A percentile compares a stretch with the other conserved stretches of the same genome.
phyloP scores from a whole-genome alignment of 2,888 invertebrate species.

The Mesodorylaimus sp. region DNA sequence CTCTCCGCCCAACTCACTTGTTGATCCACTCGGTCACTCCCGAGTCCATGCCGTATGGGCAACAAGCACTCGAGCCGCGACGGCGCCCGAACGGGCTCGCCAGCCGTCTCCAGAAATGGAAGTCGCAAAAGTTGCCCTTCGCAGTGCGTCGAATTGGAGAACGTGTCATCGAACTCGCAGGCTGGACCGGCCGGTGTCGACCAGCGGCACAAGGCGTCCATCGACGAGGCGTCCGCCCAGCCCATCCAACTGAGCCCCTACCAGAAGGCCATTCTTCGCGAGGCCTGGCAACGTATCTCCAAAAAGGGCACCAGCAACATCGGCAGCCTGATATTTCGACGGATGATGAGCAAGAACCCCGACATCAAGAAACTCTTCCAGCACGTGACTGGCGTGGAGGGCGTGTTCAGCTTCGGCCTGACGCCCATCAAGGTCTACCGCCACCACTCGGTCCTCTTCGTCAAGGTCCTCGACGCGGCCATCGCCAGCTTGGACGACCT shows the following conservation, averaged over 20 bases:
- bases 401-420: constrained; percentile 9
- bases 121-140: too few species aligned
- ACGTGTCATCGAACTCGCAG: too few species aligned
- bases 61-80: too few species aligned
- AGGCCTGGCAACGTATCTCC: constrained; percentile 1
- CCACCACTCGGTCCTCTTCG: constrained; percentile 1
- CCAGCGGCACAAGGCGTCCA: too few species aligned
- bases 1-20: too few species aligned
- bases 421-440: not conserved
- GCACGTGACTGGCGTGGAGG: constrained; percentile 12
- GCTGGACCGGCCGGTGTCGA: too few species aligned
- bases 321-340: constrained; percentile 1
- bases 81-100: too few species aligned
- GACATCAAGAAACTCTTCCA: constrained; percentile 12
- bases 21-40: too few species aligned
- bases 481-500: constrained; percentile 1
- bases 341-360: constrained; percentile 10
- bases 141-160: too few species aligned
- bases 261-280: not conserved
- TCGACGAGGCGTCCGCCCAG: too few species aligned
- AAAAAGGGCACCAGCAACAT: constrained; percentile 3
- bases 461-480: constrained; percentile 3
- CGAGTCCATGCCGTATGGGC: too few species aligned
- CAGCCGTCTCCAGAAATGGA: too few species aligned
- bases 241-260: not conserved